phyloP scores from a whole-genome alignment of 2,888 invertebrate genomes.

The Ophraella communa region DNA sequence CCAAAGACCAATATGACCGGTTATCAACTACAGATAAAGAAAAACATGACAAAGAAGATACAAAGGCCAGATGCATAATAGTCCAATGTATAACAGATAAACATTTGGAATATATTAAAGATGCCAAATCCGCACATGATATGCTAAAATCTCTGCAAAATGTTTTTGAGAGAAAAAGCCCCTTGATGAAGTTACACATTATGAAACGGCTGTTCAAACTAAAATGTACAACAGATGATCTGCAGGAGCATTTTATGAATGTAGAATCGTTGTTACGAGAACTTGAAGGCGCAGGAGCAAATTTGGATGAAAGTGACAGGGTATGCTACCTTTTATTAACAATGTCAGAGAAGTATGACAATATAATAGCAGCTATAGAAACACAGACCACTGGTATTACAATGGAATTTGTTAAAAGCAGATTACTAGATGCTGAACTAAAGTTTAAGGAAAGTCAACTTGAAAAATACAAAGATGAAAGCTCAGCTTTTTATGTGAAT shows the following conservation, averaged over 20 bases:
- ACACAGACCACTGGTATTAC: not conserved
- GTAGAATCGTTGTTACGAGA: not conserved
- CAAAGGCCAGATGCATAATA: not conserved
- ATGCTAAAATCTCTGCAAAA: constrained; percentile 11
- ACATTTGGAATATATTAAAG: constrained; percentile 18
- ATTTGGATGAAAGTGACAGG: not conserved
- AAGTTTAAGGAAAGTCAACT: too few species aligned
- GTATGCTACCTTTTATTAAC: not conserved
- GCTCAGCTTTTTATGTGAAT: too few species aligned
- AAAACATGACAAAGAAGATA: not conserved
- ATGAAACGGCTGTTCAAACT: constrained; percentile 18
- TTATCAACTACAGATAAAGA: not conserved
- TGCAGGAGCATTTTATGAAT: not conserved
- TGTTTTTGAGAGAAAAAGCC: constrained; percentile 19
- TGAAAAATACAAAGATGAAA: too few species aligned
- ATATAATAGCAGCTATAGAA: not conserved
- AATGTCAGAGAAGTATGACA: not conserved
- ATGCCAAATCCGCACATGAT: constrained; percentile 17
- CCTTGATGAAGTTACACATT: constrained; percentile 5
- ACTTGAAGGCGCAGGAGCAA: not conserved
- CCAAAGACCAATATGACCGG: too few species aligned
- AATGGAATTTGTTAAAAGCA: too few species aligned
- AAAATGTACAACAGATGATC: not conserved
- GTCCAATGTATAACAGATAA: constrained; percentile 22
- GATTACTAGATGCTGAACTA: too few species aligned